These are phyloP conservation scores for Bombus superbus DNA, from an alignment of 1,140 invertebrate genomes.

Conservation along the genomic window DNA sequence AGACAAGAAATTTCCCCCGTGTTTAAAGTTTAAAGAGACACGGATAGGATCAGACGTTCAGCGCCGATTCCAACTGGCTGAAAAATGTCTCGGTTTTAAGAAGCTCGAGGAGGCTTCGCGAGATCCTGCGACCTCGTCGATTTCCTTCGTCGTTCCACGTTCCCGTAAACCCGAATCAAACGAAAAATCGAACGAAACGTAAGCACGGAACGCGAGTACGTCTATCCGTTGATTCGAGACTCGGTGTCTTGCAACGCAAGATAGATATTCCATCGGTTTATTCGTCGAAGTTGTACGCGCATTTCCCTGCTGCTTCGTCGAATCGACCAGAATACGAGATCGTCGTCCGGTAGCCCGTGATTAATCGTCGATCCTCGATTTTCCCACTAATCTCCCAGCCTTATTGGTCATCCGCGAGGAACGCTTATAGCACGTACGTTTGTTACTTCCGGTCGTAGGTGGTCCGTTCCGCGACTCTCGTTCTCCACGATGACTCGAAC, in stretches of 20 bases:
- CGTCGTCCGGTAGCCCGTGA: background rate
- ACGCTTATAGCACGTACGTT: slow-evolving; percentile 13
- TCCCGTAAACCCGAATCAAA: background rate
- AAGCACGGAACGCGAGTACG: too few species aligned
- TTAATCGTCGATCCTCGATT: slow-evolving; percentile 1
- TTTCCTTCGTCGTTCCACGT: background rate
- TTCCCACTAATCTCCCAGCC: background rate
- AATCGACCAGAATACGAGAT: slow-evolving; percentile 6
- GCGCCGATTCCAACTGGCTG: too few species aligned
- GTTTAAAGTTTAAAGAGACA: too few species aligned
- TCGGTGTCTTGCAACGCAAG: background rate
- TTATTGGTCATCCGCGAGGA: slow-evolving; percentile 9
- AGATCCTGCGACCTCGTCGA: background rate
- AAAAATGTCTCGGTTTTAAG: too few species aligned
- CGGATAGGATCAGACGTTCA: too few species aligned
- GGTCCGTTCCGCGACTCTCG: background rate
- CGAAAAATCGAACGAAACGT: background rate
- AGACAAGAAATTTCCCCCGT: too few species aligned
- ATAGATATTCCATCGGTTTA: background rate
- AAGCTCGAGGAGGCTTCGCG: too few species aligned
- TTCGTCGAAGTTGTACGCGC: background rate
- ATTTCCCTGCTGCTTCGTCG: background rate
- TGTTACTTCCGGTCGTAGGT: slow-evolving; percentile 49
- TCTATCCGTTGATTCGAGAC: too few species aligned
- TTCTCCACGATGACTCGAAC: background rate